Base-by-base conservation (phyloP, 2,797 vertebrate genomes). In the Amblyraja radiata region DNA sequence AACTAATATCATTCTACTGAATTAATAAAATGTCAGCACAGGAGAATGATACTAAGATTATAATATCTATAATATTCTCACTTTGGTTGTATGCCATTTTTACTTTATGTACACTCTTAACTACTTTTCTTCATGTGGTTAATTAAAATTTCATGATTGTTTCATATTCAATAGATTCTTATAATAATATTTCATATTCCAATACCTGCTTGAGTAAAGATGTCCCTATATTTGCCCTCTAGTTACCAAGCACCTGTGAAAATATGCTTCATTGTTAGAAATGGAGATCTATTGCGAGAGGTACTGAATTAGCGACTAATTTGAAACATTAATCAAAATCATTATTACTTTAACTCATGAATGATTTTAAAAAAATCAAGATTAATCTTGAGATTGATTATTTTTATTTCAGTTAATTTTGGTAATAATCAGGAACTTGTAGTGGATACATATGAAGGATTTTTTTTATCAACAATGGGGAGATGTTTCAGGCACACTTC, bases 241-340 rank as follows among this genome's bases (percentile, higher is more conserved):
- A 13, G 5, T 86, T 63, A 46, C 14, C 36, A 18, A 25, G 10
- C 28, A 28, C 23, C 9, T 14, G 61, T 63, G 54, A 86, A n/a
- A 63, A 7, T 23, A 28, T 58, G 39, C 23, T 83, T 58, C 23
- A 25, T 16, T 61, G 28, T 84, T 3, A n/a, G 58, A 63, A 86
- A 46, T 13, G 58, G 83, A 86, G 61, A n/a, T 86, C 58, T 86
- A 63, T 63, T 63, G 9, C 83, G 63, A 6, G 58, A n/a, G 54
- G 83, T 63, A 23, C 13, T 58, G 46, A 10, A 61, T 61, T 11
- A 58, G 1, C 28, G 13, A 86, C n/a, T 28, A 25, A 13, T n/a
- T 86, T n/a, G 14, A 86, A 86, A 28, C 83, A 86, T 61, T 63
- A 86, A 86, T 63, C 46, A 83, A 83, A 83, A 54, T 83, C 39